Conservation (phyloP, 1,140 invertebrate species). For the Metaphire vulgaris region DNA sequence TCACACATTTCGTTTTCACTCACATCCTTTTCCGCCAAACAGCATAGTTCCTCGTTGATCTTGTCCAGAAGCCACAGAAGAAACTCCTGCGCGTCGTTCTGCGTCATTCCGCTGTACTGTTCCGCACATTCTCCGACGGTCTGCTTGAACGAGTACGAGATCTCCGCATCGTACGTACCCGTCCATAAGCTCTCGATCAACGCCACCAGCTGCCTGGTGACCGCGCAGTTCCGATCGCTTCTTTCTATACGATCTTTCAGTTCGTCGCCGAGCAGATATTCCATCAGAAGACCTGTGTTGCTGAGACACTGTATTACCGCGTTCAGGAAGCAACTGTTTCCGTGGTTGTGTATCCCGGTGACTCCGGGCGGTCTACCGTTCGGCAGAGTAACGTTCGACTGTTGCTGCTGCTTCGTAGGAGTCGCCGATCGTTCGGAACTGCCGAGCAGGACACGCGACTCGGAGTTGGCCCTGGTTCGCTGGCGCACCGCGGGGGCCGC, state of each 20-base stretch:
- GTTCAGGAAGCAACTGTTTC: slow-evolving; percentile 95
- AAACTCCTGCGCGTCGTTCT: slow-evolving; percentile 89
- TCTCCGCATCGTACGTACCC: slow-evolving; percentile 79
- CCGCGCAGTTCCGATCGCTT: slow-evolving; percentile 61
- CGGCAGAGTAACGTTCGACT: too few relatives aligned
- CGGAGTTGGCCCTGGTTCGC: too few relatives aligned
- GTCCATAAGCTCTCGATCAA: slow-evolving; percentile 86
- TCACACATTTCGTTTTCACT: too few relatives aligned
- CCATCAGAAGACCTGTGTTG: slow-evolving; percentile 83
- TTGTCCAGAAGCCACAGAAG: slow-evolving; percentile 93
- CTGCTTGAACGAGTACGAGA: slow-evolving; percentile 73
- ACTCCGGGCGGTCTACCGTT: slow-evolving; percentile 36
- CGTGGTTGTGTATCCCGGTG: slow-evolving; percentile 65
- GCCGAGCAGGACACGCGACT: not conserved
- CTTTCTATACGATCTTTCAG: slow-evolving; percentile 43
- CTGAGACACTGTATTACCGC: slow-evolving; percentile 88
- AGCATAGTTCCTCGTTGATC: slow-evolving; percentile 83
- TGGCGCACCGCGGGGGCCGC: not conserved
- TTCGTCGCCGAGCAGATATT: slow-evolving; percentile 88
- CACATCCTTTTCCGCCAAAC: not conserved
- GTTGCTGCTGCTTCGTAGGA: too few relatives aligned
- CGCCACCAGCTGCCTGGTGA: slow-evolving; percentile 77
- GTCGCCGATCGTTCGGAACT: too few relatives aligned
- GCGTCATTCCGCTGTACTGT: slow-evolving; percentile 46
- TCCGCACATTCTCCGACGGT: slow-evolving; percentile 64